Conservation (phyloP, 2,797 vertebrate species). For the Podarcis siculus region DNA sequence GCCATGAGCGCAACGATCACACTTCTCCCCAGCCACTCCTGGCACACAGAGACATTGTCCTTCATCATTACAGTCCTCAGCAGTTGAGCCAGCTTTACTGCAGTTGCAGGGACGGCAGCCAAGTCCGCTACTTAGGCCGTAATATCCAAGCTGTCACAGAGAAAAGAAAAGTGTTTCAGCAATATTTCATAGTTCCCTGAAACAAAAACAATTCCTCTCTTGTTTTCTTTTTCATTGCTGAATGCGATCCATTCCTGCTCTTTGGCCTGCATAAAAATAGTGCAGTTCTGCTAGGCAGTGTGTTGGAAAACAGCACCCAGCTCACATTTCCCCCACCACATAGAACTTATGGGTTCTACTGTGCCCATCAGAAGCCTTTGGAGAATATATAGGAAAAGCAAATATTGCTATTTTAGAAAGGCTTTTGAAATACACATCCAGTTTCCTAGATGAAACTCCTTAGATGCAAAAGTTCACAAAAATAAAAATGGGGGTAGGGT, state of each 20-base stretch:
- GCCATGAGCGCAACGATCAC: constrained; percentile 85
- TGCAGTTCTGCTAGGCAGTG: background rate
- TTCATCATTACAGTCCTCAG: constrained; percentile 79
- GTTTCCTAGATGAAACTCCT: background rate
- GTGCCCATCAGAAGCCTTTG: background rate
- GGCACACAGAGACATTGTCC: constrained; percentile 85
- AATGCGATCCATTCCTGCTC: background rate
- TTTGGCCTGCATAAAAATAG: constrained; percentile 1
- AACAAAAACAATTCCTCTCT: constrained; percentile 1
- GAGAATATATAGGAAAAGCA: background rate
- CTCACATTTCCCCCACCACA: constrained; percentile 4
- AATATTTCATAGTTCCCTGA: background rate
- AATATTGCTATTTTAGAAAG: background rate
- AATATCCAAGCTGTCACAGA: constrained; percentile 82
- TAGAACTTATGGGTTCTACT: background rate
- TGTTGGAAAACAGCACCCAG: background rate
- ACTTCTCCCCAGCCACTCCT: constrained; percentile 86
- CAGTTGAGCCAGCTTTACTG: constrained; percentile 79
- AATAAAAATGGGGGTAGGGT: background rate
- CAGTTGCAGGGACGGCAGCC: constrained; percentile 88
- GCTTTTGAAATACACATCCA: background rate
- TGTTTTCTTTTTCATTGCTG: constrained; percentile 11
- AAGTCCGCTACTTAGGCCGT: constrained; percentile 78
- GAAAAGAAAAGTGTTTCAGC: constrained; percentile 38
- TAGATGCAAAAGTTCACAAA: background rate